These are phyloP conservation scores for Diadema setosum DNA, from an alignment of 35 echinoderm and acorn worm species.

Conservation along the genomic window DNA sequence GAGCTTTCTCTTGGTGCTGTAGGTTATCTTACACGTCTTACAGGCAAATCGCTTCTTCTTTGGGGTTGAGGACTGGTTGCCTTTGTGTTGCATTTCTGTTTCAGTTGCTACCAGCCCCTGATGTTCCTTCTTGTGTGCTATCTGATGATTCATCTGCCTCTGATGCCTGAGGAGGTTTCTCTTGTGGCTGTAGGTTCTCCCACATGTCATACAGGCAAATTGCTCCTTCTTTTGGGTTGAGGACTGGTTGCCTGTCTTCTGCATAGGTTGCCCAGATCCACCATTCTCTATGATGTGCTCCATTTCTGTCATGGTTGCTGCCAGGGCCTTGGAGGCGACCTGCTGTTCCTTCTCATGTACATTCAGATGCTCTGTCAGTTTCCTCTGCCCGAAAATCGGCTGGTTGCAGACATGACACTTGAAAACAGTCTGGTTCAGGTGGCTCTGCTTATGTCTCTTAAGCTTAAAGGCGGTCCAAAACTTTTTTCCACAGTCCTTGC, in stretches of 20 bases:
- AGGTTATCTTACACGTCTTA: neutral
- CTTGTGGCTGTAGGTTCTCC: too few relatives aligned
- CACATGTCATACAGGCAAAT: too few relatives aligned
- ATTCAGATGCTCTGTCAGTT: neutral
- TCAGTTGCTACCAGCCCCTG: too few relatives aligned
- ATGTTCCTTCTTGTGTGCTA: too few relatives aligned
- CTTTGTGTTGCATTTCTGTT: neutral
- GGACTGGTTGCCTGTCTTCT: too few relatives aligned
- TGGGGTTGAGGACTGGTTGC: too few relatives aligned
- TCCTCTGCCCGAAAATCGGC: neutral
- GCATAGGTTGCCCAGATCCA: too few relatives aligned
- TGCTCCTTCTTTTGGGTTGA: too few relatives aligned
- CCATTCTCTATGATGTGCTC: neutral
- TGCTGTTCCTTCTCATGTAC: neutral
- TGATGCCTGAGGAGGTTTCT: too few relatives aligned
- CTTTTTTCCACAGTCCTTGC: neutral
- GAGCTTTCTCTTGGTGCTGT: neutral
- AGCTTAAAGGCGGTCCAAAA: neutral
- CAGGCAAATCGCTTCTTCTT: neutral
- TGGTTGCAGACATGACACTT: neutral
- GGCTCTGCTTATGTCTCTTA: neutral
- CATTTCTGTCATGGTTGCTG: neutral
- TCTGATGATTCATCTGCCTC: too few relatives aligned
- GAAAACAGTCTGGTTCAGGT: neutral
- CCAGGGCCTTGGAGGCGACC: neutral